These are phyloP conservation scores for Sander vitreus DNA, from an alignment of 2,113 vertebrate genomes.

Conservation along the genomic window DNA sequence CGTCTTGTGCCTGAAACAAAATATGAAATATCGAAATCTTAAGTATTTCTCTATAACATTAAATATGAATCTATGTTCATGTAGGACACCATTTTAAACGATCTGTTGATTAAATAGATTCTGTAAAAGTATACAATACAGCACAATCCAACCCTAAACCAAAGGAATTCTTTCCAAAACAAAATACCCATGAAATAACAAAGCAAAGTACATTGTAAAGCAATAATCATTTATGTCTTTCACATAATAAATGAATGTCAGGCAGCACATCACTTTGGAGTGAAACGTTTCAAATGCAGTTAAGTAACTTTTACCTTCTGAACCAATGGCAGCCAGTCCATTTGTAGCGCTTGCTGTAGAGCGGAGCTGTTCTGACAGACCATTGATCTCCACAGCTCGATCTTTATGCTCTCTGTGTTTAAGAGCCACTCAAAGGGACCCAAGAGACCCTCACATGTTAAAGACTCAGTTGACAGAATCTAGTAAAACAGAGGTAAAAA, in stretches of 20 bases:
- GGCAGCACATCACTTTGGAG: neutral
- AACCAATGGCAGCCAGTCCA: constrained; percentile 60
- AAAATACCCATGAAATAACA: neutral
- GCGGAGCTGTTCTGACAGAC: constrained; percentile 68
- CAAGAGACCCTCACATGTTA: constrained; percentile 67
- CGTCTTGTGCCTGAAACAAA: constrained; percentile 47
- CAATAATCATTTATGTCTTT: neutral
- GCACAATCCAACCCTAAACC: neutral
- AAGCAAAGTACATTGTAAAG: neutral
- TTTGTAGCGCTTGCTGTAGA: constrained; percentile 47
- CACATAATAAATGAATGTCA: neutral
- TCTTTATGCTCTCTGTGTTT: constrained; percentile 48
- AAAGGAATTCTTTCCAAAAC: neutral
- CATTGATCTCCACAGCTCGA: constrained; percentile 55
- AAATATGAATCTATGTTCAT: neutral
- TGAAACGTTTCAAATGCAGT: neutral
- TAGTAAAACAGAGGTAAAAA: constrained; percentile 33
- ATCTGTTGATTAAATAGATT: neutral
- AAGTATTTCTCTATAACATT: neutral
- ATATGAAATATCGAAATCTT: neutral
- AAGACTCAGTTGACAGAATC: constrained; percentile 10
- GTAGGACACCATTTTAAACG: neutral
- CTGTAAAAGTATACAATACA: neutral
- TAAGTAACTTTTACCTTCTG: constrained; percentile 62
- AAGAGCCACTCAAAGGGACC: constrained; percentile 74